Conservation (phyloP, 2,888 invertebrate genomes). For the Endomychus coccineus region DNA sequence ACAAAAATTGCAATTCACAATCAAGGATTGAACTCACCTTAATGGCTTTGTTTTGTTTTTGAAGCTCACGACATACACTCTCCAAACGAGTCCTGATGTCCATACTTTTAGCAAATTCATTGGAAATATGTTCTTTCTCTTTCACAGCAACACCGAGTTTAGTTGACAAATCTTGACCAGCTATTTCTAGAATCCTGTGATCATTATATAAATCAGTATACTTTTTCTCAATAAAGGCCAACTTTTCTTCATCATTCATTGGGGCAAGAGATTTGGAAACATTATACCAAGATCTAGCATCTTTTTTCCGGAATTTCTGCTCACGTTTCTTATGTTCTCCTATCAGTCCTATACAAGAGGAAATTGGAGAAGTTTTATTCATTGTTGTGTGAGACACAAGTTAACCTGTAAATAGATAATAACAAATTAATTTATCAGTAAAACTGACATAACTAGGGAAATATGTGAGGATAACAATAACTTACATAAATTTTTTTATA, state of each 20-base stretch:
- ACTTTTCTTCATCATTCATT: slow-evolving; percentile 59
- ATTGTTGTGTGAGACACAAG: too few relatives aligned
- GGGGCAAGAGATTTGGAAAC: slow-evolving; percentile 56
- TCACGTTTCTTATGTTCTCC: slow-evolving; percentile 31
- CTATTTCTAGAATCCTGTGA: slow-evolving; percentile 50
- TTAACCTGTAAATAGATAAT: too few relatives aligned
- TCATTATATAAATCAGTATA: slow-evolving; percentile 72
- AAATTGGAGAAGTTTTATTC: too few relatives aligned
- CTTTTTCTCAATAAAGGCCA: slow-evolving; percentile 63
- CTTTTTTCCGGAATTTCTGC: slow-evolving; percentile 45
- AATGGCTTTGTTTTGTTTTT: slow-evolving; percentile 84
- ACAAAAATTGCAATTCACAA: neutral
- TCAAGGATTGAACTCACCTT: slow-evolving; percentile 51
- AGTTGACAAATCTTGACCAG: slow-evolving; percentile 22
- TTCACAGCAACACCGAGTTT: slow-evolving; percentile 53
- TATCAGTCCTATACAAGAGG: too few relatives aligned
- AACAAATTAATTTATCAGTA: too few relatives aligned
- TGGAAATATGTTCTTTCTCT: slow-evolving; percentile 75
- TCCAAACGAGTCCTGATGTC: slow-evolving; percentile 79
- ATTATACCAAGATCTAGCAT: slow-evolving; percentile 58
- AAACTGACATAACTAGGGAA: too few relatives aligned
- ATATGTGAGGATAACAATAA: too few relatives aligned
- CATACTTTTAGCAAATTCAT: slow-evolving; percentile 76
- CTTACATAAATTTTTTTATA: too few relatives aligned
- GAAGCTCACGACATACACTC: slow-evolving; percentile 84